These are phyloP conservation scores for Drosophila gunungcola DNA, from an alignment of 1,140 invertebrate species.

Conservation along the genomic window DNA sequence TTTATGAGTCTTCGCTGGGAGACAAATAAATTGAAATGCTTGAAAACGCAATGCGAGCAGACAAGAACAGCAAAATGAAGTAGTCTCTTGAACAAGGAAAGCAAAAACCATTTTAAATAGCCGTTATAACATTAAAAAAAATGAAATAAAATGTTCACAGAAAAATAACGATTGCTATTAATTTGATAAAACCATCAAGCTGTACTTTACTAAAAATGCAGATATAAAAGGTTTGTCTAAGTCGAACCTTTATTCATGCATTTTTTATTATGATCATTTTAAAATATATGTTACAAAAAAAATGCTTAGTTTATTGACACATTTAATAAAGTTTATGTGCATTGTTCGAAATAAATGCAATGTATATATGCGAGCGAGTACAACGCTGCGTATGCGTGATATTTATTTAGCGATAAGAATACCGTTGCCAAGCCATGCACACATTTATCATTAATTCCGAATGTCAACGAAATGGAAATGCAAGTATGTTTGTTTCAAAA, in stretches of 20 bases:
- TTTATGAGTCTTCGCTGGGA: constrained; percentile 32
- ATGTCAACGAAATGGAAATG: constrained; percentile 41
- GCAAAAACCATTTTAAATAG: no score
- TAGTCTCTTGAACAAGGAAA: constrained; percentile 1
- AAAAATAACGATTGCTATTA: no score
- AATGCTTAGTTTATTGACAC: neutral
- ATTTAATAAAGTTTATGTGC: constrained; percentile 2
- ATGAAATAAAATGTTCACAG: no score
- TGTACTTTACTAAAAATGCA: neutral
- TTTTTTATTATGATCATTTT: no score
- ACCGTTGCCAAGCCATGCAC: constrained; percentile 4
- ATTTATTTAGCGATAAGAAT: constrained; percentile 41
- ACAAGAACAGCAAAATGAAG: neutral
- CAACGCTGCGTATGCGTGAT: constrained; percentile 31
- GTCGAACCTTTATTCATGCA: no score
- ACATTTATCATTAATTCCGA: constrained; percentile 39
- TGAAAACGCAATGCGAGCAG: neutral
- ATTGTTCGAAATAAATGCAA: neutral
- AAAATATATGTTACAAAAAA: neutral
- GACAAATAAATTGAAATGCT: constrained; percentile 30
- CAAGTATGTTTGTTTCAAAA: constrained; percentile 11
- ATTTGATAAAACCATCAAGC: neutral
- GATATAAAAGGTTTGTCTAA: no score
- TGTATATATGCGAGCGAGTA: neutral
- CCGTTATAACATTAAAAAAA: no score